A percentile compares a stretch with the other conserved stretches of the same genome.
phyloP scores from a whole-genome alignment of 2,888 invertebrate species.

The Pyrrhosoma nymphula region DNA sequence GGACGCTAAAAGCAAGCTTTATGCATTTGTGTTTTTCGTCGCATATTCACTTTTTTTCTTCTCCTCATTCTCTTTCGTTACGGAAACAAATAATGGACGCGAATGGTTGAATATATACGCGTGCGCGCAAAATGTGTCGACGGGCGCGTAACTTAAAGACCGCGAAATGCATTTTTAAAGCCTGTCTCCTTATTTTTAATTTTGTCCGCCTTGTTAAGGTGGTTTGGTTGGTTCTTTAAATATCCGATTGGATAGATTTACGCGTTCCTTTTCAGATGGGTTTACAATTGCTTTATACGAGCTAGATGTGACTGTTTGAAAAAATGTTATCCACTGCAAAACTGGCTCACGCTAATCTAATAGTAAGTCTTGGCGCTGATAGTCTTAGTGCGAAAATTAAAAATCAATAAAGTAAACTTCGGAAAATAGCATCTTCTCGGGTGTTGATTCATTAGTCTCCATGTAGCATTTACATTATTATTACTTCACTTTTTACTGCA shows the following conservation, averaged over 20 bases:
- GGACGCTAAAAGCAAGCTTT: background rate
- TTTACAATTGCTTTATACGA: background rate
- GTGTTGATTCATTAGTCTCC: too few species aligned
- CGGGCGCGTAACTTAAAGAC: background rate
- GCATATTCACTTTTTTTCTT: background rate
- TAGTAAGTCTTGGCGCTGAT: too few species aligned
- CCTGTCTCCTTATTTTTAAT: background rate
- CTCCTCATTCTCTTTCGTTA: background rate
- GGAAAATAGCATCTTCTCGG: too few species aligned
- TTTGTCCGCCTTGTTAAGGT: background rate
- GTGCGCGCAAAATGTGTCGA: background rate
- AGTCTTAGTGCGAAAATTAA: too few species aligned
- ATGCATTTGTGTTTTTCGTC: background rate
- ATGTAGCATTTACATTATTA: too few species aligned
- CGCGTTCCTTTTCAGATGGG: background rate
- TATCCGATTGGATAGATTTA: background rate
- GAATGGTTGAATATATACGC: background rate
- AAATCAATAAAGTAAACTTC: too few species aligned
- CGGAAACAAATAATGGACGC: background rate
- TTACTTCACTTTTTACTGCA: too few species aligned
- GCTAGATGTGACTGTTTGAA: too few species aligned
- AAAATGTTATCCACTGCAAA: too few species aligned
- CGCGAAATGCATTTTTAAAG: background rate
- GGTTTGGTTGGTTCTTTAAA: background rate
- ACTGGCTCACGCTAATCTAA: too few species aligned